Percentiles rank a stretch among this genome's conserved stretches.
Evolutionary conservation across 2,113 vertebrate species (phyloP).

Genomic region (Plectropomus leopardus): DNA sequence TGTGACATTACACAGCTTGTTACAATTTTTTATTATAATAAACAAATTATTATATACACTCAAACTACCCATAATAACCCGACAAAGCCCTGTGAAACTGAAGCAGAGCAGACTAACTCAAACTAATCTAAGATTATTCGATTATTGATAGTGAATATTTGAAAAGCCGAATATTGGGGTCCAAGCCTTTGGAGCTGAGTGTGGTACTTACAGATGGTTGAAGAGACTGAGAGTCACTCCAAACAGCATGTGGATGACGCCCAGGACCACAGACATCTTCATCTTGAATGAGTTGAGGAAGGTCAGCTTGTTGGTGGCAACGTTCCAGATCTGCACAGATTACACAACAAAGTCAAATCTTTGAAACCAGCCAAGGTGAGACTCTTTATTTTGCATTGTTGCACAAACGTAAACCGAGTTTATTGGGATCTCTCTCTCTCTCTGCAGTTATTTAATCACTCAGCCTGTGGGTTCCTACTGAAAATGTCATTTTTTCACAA

Average conservation of each 20-base stretch:
- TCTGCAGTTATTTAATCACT: background rate
- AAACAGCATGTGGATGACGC: constrained; percentile 97
- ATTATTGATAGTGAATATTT: too few species aligned
- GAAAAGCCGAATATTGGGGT: too few species aligned
- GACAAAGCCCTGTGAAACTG: too few species aligned
- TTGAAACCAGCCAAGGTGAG: background rate
- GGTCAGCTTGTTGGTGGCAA: constrained; percentile 95
- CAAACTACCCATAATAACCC: too few species aligned
- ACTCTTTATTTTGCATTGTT: background rate
- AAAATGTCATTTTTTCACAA: background rate
- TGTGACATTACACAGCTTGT: too few species aligned
- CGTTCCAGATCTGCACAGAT: constrained; percentile 92
- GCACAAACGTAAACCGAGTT: background rate
- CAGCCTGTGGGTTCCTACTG: too few species aligned
- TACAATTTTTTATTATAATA: too few species aligned
- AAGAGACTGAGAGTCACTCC: constrained; percentile 94
- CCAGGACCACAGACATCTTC: constrained; percentile 99
- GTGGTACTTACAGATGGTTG: constrained; percentile 91
- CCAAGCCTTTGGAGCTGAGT: too few species aligned
- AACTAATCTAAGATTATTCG: too few species aligned
- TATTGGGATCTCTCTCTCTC: background rate
- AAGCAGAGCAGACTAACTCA: too few species aligned
- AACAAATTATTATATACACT: too few species aligned
- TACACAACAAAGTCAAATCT: background rate
- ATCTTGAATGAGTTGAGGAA: constrained; percentile 99